Percentiles rank a stretch among this genome's conserved stretches.
phyloP scores from a whole-genome alignment of 2,888 invertebrate genomes.

The Leucophora obtusa region DNA sequence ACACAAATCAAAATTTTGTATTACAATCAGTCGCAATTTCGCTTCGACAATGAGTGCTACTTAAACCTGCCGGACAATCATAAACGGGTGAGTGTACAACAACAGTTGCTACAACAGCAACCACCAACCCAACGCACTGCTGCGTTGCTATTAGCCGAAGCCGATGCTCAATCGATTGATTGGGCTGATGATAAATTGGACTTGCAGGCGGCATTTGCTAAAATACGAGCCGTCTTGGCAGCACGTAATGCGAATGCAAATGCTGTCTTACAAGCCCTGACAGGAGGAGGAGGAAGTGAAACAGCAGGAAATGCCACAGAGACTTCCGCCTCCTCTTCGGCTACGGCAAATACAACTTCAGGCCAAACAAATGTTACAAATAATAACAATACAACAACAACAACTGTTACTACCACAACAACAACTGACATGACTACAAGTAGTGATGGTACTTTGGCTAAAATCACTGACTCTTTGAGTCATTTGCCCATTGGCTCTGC shows the following conservation, averaged over 20 bases:
- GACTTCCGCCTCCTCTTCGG: slow-evolving; percentile 65
- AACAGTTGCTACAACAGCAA: slow-evolving; percentile 68
- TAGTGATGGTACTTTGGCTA: slow-evolving; percentile 61
- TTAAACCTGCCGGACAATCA: slow-evolving; percentile 98
- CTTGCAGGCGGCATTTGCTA: slow-evolving; percentile 73
- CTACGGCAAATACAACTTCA: slow-evolving; percentile 31
- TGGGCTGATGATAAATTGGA: slow-evolving; percentile 74
- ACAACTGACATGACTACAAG: slow-evolving; percentile 63
- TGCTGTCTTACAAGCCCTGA: slow-evolving; percentile 60
- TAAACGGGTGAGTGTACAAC: slow-evolving; percentile 92
- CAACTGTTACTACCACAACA: slow-evolving; percentile 42
- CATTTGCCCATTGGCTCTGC: slow-evolving; percentile 75
- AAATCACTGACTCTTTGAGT: slow-evolving; percentile 72
- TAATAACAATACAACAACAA: slow-evolving; percentile 38
- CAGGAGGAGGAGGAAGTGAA: slow-evolving; percentile 21
- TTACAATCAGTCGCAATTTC: slow-evolving; percentile 94
- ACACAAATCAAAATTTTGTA: not conserved
- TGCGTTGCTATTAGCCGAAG: slow-evolving; percentile 71
- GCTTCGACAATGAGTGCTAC: slow-evolving; percentile 99
- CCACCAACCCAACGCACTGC: slow-evolving; percentile 50
- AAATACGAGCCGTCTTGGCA: slow-evolving; percentile 73
- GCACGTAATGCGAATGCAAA: slow-evolving; percentile 72
- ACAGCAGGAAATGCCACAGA: slow-evolving; percentile 75
- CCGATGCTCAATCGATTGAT: slow-evolving; percentile 73
- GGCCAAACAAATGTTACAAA: slow-evolving; percentile 55